Evolutionary conservation across 2,797 vertebrate species (phyloP), one percentile per base, ranked within the genome.

Genomic region (Mycteria americana): DNA sequence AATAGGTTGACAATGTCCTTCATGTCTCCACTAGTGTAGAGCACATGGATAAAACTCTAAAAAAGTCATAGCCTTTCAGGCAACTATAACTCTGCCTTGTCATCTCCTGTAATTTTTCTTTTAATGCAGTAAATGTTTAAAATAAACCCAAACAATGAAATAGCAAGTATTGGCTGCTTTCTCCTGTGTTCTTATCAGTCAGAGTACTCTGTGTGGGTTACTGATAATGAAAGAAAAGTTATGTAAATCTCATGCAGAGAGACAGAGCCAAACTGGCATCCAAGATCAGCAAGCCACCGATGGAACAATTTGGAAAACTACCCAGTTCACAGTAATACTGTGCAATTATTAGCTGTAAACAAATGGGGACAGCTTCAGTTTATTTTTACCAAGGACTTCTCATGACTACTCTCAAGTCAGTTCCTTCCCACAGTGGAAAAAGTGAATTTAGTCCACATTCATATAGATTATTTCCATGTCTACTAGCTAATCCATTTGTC

Each of bases 161-260:
- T 24, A 35, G 2, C 24, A 75, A 85, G 9, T 27, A 24, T 4
- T 81, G 62, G 15, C n/a, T 64, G 3, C 17, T 83, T 68, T 48
- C 31, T 88, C 10, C 6, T 4, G 5, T 50, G 45, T 54, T 69
- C 27, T 6, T 57, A 77, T 30, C 85, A 22, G 60, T 28, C 28
- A 48, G 23, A 1, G 0, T 18, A 11, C 11, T 64, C 79, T 12
- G 2, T 9, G 43, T 12, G 23, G 54, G 15, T 28, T 57, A 31
- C 67, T 35, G 62, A 50, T 37, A 92, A 64, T 46, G 30, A 62
- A 76, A 46, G 39, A 57, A 83, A 59, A 68, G 24, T 37, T 51
- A 39, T 21, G 45, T 69, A 54, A 93, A 93, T 51, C 11, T 63
- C 73, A 30, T 48, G 25, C 50, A 78, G 85, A 33, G 39, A 64